These are phyloP conservation scores for Parasteatoda tepidariorum DNA, from an alignment of 1,140 invertebrate genomes.

Conservation along the genomic window DNA sequence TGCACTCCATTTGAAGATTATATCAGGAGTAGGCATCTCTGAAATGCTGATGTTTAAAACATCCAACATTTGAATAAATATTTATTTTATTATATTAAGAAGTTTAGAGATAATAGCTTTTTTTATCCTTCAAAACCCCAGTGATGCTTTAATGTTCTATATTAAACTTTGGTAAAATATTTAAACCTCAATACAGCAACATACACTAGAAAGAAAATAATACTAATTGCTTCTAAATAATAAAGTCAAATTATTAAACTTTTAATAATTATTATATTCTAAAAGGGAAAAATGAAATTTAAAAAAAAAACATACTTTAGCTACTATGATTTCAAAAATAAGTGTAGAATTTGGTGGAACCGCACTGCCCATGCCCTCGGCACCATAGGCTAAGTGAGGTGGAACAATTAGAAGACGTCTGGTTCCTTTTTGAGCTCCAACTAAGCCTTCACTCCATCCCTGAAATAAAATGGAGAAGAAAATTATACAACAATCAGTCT, in stretches of 20 bases:
- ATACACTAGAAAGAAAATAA: neutral
- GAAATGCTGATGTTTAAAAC: too few species aligned
- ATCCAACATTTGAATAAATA: too few species aligned
- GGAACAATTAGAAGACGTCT: slow-evolving; percentile 69
- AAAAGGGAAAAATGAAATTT: too few species aligned
- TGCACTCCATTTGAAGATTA: too few species aligned
- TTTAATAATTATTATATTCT: too few species aligned
- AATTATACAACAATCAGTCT: neutral
- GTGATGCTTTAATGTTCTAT: too few species aligned
- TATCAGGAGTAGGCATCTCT: too few species aligned
- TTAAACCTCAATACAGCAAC: neutral
- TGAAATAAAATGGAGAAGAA: slow-evolving; percentile 60
- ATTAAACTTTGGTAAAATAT: neutral
- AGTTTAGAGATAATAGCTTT: too few species aligned
- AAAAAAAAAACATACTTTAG: slow-evolving; percentile 64
- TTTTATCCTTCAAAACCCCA: too few species aligned
- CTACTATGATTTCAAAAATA: slow-evolving; percentile 68
- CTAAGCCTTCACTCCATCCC: slow-evolving; percentile 68
- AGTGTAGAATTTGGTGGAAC: slow-evolving; percentile 68
- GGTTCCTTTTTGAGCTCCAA: slow-evolving; percentile 68
- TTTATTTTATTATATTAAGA: too few species aligned
- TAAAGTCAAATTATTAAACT: too few species aligned
- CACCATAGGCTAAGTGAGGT: slow-evolving; percentile 67
- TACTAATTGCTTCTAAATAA: too few species aligned
- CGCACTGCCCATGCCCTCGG: slow-evolving; percentile 65